A percentile compares a stretch with the other conserved stretches of the same genome.
Evolutionary conservation across 2,797 vertebrate species (phyloP).

Genomic region (Delichon dasypus): DNA sequence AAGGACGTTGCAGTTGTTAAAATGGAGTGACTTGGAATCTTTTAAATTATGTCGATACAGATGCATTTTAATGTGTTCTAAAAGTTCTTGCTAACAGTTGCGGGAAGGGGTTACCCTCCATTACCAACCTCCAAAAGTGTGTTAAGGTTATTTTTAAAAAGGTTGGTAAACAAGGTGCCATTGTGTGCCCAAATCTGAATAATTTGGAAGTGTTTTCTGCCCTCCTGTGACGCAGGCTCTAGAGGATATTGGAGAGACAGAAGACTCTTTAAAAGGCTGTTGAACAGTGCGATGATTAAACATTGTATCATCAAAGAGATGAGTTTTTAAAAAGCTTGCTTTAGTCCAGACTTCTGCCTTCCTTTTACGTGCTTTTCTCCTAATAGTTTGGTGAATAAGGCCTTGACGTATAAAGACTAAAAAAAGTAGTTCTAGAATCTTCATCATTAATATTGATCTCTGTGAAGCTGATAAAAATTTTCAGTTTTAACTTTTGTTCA

Average conservation of each 20-base stretch:
- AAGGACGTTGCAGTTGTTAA: constrained; percentile 39
- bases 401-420: background rate
- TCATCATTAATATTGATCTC: background rate
- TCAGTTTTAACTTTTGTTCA: background rate
- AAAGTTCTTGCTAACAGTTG: constrained; percentile 46
- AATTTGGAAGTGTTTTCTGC: constrained; percentile 62
- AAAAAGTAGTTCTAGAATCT: background rate
- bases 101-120: background rate
- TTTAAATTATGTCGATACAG: constrained; percentile 52
- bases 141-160: constrained; percentile 25
- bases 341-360: background rate
- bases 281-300: constrained; percentile 35
- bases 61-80: constrained; percentile 46
- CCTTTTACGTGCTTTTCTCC: constrained; percentile 34
- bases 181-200: constrained; percentile 53
- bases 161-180: constrained; percentile 22
- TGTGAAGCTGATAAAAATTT: background rate
- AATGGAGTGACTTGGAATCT: constrained; percentile 27
- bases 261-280: constrained; percentile 40
- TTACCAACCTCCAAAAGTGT: background rate
- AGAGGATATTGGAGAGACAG: background rate
- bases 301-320: background rate
- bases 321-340: constrained; percentile 39
- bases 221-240: background rate
- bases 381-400: background rate